A percentile compares a stretch with the other conserved stretches of the same genome.
These are phyloP conservation scores for Bombyx mandarina DNA, from an alignment of 1,140 invertebrate genomes.

Conservation along the genomic window DNA sequence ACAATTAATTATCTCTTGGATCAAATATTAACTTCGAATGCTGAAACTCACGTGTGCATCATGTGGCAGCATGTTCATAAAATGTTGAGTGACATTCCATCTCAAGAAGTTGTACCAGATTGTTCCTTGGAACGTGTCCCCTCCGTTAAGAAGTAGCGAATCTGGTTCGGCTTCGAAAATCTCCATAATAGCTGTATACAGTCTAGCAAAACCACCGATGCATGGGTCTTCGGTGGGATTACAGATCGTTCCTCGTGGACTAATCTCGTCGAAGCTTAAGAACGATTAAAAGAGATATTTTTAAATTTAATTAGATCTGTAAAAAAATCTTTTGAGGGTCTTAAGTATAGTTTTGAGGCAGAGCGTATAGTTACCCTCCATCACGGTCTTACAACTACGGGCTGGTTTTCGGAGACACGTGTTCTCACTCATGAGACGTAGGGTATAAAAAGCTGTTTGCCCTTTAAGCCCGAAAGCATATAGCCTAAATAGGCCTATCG, in stretches of 20 bases:
- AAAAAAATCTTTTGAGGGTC: too few relatives aligned
- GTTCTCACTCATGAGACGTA: too few relatives aligned
- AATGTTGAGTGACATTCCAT: slow-evolving; percentile 81
- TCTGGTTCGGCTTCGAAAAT: slow-evolving; percentile 73
- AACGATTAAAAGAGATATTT: slow-evolving; percentile 2
- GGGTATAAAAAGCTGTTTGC: too few relatives aligned
- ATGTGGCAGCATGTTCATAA: slow-evolving; percentile 83
- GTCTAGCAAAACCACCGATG: slow-evolving; percentile 83
- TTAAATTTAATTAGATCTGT: neutral
- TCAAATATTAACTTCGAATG: too few relatives aligned
- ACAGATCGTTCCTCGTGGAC: slow-evolving; percentile 74
- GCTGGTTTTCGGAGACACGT: too few relatives aligned
- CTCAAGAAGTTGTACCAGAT: slow-evolving; percentile 85
- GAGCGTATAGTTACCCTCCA: neutral
- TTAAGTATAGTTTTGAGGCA: neutral
- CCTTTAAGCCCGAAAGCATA: too few relatives aligned
- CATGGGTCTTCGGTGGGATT: slow-evolving; percentile 59
- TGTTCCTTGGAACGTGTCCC: slow-evolving; percentile 90
- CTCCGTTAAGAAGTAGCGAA: slow-evolving; percentile 83
- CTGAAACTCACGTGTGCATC: slow-evolving; percentile 81
- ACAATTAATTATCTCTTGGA: too few relatives aligned
- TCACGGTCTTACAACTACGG: too few relatives aligned
- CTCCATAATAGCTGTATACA: slow-evolving; percentile 72
- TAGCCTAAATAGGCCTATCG: too few relatives aligned
- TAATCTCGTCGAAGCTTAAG: slow-evolving; percentile 79